phyloP scores from a whole-genome alignment of 2,797 vertebrate species.

The Siniperca undulata region DNA sequence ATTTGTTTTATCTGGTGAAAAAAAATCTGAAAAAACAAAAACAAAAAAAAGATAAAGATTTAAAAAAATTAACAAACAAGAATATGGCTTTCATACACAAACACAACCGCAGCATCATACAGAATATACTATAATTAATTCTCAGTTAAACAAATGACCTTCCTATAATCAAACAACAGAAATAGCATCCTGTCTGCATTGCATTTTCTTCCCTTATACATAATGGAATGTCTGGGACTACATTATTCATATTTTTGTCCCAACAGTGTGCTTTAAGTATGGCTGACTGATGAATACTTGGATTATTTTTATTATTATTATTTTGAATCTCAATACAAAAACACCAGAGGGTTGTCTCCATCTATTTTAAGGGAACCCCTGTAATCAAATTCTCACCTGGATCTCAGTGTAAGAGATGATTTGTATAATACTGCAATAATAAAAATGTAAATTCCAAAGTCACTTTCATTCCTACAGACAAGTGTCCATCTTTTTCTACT shows the following conservation, averaged over 20 bases:
- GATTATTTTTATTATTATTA: constrained; percentile 47
- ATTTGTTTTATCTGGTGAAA: constrained; percentile 49
- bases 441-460: constrained; percentile 76
- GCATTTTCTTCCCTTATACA: constrained; percentile 76
- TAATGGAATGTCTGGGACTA: constrained; percentile 82
- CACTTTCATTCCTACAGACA: constrained; percentile 60
- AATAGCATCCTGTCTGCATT: constrained; percentile 71
- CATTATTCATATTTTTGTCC: constrained; percentile 73
- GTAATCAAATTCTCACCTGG: constrained; percentile 56
- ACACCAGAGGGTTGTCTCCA: constrained; percentile 62
- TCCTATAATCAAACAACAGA: constrained; percentile 61
- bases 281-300: constrained; percentile 72
- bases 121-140: constrained; percentile 77
- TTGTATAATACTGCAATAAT: constrained; percentile 78
- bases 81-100: constrained; percentile 84
- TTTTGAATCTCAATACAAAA: constrained; percentile 77
- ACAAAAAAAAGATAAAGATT: constrained; percentile 22
- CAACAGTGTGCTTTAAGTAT: constrained; percentile 84
- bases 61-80: constrained; percentile 29
- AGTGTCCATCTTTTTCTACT: constrained; percentile 61
- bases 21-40: constrained; percentile 46
- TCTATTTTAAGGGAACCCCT: constrained; percentile 63
- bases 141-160: constrained; percentile 67
- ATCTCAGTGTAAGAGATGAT: constrained; percentile 63
- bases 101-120: constrained; percentile 70